Evolutionary conservation across 2,888 invertebrate genomes (phyloP), one percentile per base, ranked within the genome.

Genomic region (Physocephala rufipes): DNA sequence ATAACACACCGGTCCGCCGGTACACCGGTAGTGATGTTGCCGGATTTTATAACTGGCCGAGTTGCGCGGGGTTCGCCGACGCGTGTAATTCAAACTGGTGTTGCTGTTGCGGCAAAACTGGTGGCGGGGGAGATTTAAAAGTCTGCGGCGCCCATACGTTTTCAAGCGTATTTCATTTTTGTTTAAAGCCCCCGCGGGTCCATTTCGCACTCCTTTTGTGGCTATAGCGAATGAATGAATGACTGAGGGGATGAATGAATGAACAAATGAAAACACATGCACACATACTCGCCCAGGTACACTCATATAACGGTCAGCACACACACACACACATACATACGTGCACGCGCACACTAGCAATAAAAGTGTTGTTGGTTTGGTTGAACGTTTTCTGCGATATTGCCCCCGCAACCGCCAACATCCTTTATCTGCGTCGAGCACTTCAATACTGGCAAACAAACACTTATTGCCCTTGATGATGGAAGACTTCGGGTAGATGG

Each of bases 81-180:
- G 67, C 58, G 67, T 59, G 36, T 36, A 36, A 36, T 67, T 49
- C 65, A 28, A 65, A 51, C 51, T n/a, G n/a, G n/a, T n/a, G n/a
- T n/a, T n/a, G n/a, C n/a, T n/a, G 67, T 19, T 59, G 59, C 58
- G 58, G 26, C 45, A 47, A 70, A 74, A 76, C 75, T 71, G 76
- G 77, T 73, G n/a, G n/a, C n/a, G n/a, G n/a, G n/a, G n/a, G n/a
- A n/a, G n/a, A n/a, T 74, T 77, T 79, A 80, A 81, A 84, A 83
- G 86, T 85, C n/a, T n/a, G n/a, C n/a, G n/a, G 85, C 85, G 85
- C 85, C 85, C 85, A 86, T 86, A 85, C 84, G 86, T 85, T 85
- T 86, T 84, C 85, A 84, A 85, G 85, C 85, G 85, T 85, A 85
- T 85, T 86, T 86, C 84, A 86, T 86, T 86, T 86, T 86, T 84